Evolutionary conservation across 2,888 invertebrate species (phyloP).

Genomic region (Tholera decimalis): DNA sequence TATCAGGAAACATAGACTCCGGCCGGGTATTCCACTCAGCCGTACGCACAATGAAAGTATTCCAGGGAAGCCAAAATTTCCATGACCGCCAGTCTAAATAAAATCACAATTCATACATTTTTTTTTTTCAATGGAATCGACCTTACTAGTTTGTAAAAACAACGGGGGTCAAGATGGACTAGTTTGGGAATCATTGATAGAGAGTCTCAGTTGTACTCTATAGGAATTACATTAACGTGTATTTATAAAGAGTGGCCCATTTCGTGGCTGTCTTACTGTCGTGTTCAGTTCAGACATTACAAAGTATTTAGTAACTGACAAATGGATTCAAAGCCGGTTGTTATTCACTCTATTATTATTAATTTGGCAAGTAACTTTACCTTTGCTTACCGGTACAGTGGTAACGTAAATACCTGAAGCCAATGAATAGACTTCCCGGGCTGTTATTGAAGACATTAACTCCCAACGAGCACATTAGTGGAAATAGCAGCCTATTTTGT

Average conservation of each 20-base stretch:
- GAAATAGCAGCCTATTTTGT: too few relatives aligned
- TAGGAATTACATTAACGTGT: background rate
- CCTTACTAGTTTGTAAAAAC: too few relatives aligned
- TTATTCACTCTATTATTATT: conserved; percentile 35
- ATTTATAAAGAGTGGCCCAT: background rate
- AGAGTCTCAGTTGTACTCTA: background rate
- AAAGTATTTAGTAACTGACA: conserved; percentile 38
- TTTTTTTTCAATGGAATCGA: too few relatives aligned
- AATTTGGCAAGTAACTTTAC: conserved; percentile 5
- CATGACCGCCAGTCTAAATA: too few relatives aligned
- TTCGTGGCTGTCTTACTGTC: conserved; percentile 8
- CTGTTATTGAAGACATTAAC: background rate
- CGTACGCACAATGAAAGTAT: too few relatives aligned
- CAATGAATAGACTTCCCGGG: background rate
- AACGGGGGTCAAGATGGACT: too few relatives aligned
- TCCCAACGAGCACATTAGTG: too few relatives aligned
- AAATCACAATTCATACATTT: too few relatives aligned
- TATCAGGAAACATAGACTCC: too few relatives aligned
- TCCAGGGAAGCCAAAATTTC: too few relatives aligned
- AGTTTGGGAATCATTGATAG: too few relatives aligned
- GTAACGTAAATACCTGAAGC: background rate
- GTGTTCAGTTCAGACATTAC: conserved; percentile 31
- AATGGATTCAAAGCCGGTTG: conserved; percentile 23
- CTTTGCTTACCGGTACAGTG: background rate
- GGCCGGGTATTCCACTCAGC: too few relatives aligned